phyloP scores from a whole-genome alignment of 1,140 invertebrate genomes.

The Drosophila simulans region DNA sequence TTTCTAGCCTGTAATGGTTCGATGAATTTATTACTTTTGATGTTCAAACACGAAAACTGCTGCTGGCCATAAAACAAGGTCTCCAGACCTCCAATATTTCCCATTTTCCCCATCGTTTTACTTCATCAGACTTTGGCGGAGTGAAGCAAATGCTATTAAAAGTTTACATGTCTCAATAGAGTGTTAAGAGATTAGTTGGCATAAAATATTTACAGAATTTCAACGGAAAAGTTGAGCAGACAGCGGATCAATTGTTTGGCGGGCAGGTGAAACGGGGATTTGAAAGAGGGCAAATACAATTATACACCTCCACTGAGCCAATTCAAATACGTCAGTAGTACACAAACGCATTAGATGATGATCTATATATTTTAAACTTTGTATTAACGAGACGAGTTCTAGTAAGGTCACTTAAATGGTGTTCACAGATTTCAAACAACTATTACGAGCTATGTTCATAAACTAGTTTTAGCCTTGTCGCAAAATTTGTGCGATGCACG shows the following conservation, averaged over 20 bases:
- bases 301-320: too few relatives aligned
- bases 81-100: conserved; percentile 27
- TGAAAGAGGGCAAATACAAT: too few relatives aligned
- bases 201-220: conserved; percentile 70
- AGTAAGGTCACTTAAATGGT: neutral
- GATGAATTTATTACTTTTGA: conserved; percentile 83
- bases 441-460: neutral
- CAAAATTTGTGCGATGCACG: neutral
- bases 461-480: neutral
- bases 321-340: too few relatives aligned
- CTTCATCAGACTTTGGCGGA: conserved; percentile 31
- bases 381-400: too few relatives aligned
- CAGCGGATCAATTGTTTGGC: neutral
- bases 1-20: conserved; percentile 60
- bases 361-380: too few relatives aligned
- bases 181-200: conserved; percentile 80
- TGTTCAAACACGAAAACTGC: conserved; percentile 82
- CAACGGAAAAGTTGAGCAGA: conserved; percentile 47
- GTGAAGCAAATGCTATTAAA: conserved; percentile 76
- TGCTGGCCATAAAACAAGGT: conserved; percentile 78
- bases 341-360: too few relatives aligned
- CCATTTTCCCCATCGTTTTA: neutral
- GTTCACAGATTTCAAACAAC: neutral
- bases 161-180: conserved; percentile 82
- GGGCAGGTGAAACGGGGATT: neutral